A percentile compares a stretch with the other conserved stretches of the same genome.
Evolutionary conservation across 2,113 vertebrate species (phyloP).

Genomic region (Aramus guarauna): DNA sequence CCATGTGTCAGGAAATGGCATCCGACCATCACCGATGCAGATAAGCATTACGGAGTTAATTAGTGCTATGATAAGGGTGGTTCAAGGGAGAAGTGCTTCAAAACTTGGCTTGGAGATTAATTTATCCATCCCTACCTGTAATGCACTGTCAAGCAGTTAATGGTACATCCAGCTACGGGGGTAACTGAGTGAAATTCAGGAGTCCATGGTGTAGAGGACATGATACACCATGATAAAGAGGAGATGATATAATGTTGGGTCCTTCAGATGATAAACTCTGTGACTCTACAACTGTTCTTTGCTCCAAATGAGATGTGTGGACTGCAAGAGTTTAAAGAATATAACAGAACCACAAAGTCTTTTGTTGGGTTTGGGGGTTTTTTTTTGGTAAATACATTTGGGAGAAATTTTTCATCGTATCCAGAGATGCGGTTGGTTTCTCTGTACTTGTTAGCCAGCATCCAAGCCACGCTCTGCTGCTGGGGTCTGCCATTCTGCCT

Average conservation of each 20-base stretch:
- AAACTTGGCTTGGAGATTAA: slow-evolving; percentile 5
- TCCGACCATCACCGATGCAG: neutral
- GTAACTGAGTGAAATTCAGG: neutral
- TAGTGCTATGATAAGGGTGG: neutral
- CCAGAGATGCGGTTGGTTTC: neutral
- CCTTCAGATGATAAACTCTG: neutral
- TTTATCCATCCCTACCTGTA: neutral
- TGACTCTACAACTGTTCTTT: neutral
- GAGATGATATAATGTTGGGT: neutral
- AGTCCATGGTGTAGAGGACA: neutral
- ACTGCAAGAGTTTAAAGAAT: neutral
- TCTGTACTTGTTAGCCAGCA: neutral
- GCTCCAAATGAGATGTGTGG: neutral
- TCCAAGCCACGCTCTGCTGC: neutral
- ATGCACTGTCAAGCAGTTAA: neutral
- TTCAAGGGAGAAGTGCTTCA: neutral
- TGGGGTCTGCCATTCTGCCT: neutral
- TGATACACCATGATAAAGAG: neutral
- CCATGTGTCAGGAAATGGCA: slow-evolving; percentile 43
- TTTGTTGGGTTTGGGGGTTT: neutral
- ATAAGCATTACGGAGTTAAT: neutral
- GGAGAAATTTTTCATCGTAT: neutral
- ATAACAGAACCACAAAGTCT: neutral
- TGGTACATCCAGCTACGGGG: neutral
- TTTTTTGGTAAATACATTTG: neutral